These are phyloP conservation scores for Polia nebulosa DNA, from an alignment of 2,888 invertebrate species.

Conservation along the genomic window DNA sequence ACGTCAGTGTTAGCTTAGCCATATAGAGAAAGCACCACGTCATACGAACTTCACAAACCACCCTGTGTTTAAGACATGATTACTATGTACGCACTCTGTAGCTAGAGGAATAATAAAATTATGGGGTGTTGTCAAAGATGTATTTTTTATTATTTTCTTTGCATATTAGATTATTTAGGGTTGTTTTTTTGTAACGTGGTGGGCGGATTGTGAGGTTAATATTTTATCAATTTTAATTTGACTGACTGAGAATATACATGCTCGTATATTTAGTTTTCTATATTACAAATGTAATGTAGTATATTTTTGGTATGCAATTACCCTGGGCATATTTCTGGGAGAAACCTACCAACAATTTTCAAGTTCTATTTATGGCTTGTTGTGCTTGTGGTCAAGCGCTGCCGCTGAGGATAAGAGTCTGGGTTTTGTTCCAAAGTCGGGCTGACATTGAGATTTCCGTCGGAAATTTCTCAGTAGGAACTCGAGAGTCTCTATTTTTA, in stretches of 20 bases:
- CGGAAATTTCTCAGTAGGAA: no score
- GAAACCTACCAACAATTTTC: no score
- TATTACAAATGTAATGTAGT: no score
- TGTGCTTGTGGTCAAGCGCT: no score
- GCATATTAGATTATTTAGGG: not conserved
- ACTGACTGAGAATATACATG: not conserved
- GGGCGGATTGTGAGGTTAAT: conserved; percentile 10
- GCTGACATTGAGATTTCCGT: no score
- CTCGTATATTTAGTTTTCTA: no score
- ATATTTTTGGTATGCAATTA: no score
- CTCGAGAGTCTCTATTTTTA: no score
- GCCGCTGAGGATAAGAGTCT: no score
- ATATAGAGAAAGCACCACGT: conserved; percentile 33
- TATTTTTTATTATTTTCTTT: conserved; percentile 17
- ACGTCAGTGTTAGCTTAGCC: conserved; percentile 46
- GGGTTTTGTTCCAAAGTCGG: no score
- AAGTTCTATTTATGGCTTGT: no score
- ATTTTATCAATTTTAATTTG: not conserved
- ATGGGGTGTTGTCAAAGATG: not conserved
- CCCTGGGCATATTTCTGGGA: no score
- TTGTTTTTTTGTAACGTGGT: not conserved
- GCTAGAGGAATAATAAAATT: conserved; percentile 11
- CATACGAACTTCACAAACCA: conserved; percentile 18
- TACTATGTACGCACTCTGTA: conserved; percentile 7
- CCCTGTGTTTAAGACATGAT: conserved; percentile 16